Evolutionary conservation across 2,113 vertebrate species (phyloP).

Genomic region (Beaufortia kweichowensis): DNA sequence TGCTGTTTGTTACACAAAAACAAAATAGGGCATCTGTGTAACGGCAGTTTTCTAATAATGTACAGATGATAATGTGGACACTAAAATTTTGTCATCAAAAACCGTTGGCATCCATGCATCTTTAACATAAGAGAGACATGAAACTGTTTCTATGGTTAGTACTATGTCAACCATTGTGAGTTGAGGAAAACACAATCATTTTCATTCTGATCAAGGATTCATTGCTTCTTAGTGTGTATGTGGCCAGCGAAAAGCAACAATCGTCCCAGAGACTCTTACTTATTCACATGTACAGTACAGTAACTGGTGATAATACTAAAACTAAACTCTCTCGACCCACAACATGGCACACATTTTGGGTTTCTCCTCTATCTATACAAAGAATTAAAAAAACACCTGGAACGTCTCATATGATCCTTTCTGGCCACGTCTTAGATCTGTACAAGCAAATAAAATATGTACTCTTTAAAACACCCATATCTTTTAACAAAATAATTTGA

Average conservation of each 20-base stretch:
- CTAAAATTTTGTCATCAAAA: no score
- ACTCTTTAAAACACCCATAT: slow-evolving; percentile 58
- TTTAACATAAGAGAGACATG: no score
- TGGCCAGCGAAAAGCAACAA: neutral
- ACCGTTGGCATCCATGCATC: no score
- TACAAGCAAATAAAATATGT: slow-evolving; percentile 60
- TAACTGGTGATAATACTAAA: slow-evolving; percentile 60
- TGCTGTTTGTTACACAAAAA: no score
- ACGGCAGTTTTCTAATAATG: no score
- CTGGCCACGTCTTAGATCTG: slow-evolving; percentile 13
- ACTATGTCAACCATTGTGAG: no score
- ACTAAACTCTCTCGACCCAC: slow-evolving; percentile 35
- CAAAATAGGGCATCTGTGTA: no score
- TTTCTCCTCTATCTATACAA: slow-evolving; percentile 28
- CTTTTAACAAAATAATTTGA: slow-evolving; percentile 75
- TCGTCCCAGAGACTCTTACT: neutral
- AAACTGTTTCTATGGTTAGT: no score
- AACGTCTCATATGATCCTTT: slow-evolving; percentile 1
- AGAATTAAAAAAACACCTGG: neutral
- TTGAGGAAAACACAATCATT: no score
- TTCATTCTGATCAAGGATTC: no score
- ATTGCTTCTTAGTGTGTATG: neutral
- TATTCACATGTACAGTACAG: slow-evolving; percentile 36
- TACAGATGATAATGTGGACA: no score
- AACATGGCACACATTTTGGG: slow-evolving; percentile 41